phyloP scores from a whole-genome alignment of 2,888 invertebrate genomes.

The Exephanes ischioxanthus region DNA sequence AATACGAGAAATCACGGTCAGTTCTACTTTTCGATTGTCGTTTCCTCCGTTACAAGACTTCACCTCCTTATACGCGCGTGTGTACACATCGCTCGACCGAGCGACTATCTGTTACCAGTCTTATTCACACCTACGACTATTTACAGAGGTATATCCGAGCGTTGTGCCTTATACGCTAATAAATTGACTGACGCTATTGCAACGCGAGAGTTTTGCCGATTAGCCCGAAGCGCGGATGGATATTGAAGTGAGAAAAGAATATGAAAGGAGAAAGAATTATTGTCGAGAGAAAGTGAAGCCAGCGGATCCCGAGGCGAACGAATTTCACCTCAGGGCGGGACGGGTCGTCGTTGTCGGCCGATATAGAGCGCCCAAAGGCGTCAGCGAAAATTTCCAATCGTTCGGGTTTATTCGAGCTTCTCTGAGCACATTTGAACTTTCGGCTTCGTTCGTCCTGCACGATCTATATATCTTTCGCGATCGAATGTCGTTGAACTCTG shows the following conservation, averaged over 20 bases:
- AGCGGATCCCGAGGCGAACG: conserved; percentile 54
- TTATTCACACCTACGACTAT: conserved; percentile 36
- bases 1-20: conserved; percentile 67
- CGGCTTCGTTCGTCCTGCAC: neutral
- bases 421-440: conserved; percentile 9
- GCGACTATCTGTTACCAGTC: conserved; percentile 4
- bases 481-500: conserved; percentile 24
- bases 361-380: conserved; percentile 46
- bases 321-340: conserved; percentile 63
- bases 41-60: conserved; percentile 49
- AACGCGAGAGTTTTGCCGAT: conserved; percentile 26
- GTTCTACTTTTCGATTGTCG: conserved; percentile 65
- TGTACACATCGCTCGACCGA: conserved; percentile 8
- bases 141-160: neutral
- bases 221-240: conserved; percentile 3
- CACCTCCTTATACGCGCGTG: conserved; percentile 62
- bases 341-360: conserved; percentile 40
- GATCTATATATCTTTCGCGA: neutral
- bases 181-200: conserved; percentile 39
- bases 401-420: conserved; percentile 6
- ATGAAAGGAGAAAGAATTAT: conserved; percentile 20
- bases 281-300: conserved; percentile 62
- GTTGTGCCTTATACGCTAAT: conserved; percentile 14
- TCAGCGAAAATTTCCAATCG: conserved; percentile 56
- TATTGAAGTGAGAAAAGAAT: conserved; percentile 29